Percentiles rank a stretch among this genome's conserved stretches.
These are phyloP conservation scores for Tuta absoluta DNA, from an alignment of 2,888 invertebrate species.

Conservation along the genomic window DNA sequence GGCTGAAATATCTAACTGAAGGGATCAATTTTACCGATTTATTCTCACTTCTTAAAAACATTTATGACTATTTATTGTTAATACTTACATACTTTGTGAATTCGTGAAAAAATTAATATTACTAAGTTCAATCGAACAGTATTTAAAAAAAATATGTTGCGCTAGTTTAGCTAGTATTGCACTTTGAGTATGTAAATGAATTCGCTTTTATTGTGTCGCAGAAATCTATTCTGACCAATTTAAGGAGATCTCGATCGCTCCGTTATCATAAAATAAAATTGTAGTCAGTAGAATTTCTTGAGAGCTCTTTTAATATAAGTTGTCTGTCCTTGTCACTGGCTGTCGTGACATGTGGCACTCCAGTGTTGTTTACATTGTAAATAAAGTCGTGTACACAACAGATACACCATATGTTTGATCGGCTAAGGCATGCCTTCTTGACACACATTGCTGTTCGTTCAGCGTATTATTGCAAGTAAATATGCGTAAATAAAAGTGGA, in stretches of 20 bases:
- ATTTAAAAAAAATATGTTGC: too few relatives aligned
- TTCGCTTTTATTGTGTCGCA: constrained; percentile 74
- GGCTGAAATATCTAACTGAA: too few relatives aligned
- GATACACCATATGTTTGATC: constrained; percentile 35
- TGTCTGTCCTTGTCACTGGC: constrained; percentile 69
- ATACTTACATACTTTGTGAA: too few relatives aligned
- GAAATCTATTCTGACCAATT: constrained; percentile 47
- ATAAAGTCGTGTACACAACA: constrained; percentile 55
- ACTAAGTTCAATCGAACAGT: too few relatives aligned
- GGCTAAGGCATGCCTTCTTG: constrained; percentile 23
- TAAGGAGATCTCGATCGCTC: constrained; percentile 37
- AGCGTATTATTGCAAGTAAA: constrained; percentile 13
- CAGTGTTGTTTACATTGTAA: constrained; percentile 69
- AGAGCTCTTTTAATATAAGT: constrained; percentile 47
- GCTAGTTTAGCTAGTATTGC: too few relatives aligned
- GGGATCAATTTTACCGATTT: too few relatives aligned
- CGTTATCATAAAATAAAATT: not conserved
- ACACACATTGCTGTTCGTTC: constrained; percentile 22
- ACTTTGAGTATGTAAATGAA: constrained; percentile 64
- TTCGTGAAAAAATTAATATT: too few relatives aligned
- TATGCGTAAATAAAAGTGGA: constrained; percentile 23
- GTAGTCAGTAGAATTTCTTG: constrained; percentile 8
- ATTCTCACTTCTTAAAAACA: too few relatives aligned
- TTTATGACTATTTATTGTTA: too few relatives aligned
- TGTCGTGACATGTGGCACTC: constrained; percentile 72